phyloP scores from a whole-genome alignment of 2,888 invertebrate genomes.

The Anarsia innoxiella region DNA sequence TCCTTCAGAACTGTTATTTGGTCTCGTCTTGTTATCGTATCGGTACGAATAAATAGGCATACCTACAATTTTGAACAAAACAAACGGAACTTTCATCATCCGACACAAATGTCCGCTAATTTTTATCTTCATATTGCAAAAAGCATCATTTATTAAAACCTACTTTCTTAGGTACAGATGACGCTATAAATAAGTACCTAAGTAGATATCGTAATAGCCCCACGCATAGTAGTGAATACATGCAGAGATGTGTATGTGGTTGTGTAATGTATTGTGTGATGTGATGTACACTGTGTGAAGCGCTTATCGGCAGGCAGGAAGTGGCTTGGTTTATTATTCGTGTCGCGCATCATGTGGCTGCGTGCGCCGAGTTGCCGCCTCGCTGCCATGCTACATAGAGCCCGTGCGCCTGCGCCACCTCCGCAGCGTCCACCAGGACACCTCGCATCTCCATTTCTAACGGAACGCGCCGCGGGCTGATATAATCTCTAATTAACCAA shows the following conservation, averaged over 20 bases:
- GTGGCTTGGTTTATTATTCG: constrained; percentile 73
- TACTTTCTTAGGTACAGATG: no score
- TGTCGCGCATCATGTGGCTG: constrained; percentile 66
- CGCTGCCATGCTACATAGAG: no score
- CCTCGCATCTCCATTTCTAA: constrained; percentile 39
- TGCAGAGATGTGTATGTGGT: constrained; percentile 10
- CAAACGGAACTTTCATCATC: no score
- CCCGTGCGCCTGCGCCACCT: constrained; percentile 13
- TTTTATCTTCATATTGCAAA: no score
- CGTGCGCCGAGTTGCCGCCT: constrained; percentile 38
- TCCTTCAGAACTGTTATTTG: no score
- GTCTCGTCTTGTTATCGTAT: no score
- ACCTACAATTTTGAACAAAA: no score
- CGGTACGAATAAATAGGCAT: no score
- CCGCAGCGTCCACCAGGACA: no score
- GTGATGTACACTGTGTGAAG: constrained; percentile 41
- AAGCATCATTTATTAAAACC: no score
- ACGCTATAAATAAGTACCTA: no score
- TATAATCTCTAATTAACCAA: constrained; percentile 54
- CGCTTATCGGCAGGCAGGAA: constrained; percentile 71
- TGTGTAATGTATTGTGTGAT: constrained; percentile 35
- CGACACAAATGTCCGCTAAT: no score
- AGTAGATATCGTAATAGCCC: constrained; percentile 30
- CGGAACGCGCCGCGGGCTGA: constrained; percentile 51
- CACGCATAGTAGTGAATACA: constrained; percentile 9